Evolutionary conservation across 2,888 invertebrate genomes (phyloP), one percentile per base, ranked within the genome.

Genomic region (Lucinisca nassula): DNA sequence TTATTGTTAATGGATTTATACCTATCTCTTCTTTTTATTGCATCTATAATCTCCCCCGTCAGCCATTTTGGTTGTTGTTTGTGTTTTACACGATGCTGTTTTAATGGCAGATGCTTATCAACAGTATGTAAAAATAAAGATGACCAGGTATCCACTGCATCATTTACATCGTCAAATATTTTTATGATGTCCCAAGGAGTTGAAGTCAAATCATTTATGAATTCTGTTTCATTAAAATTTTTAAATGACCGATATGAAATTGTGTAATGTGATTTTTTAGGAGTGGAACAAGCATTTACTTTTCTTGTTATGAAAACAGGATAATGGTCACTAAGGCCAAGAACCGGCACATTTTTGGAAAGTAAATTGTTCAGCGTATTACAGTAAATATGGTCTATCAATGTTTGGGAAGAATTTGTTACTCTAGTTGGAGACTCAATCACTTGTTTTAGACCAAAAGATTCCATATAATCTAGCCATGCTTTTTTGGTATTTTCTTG

Each of bases 221-320:
- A 51, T 27, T 27, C 30, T n/a, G 49, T 27, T 17, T 75, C 32
- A 32, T 49, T 24, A 51, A 75, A 75, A 27, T 75, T 75, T 27
- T 75, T 75, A 21, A 75, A 75, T 14, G 75, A 75, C 51, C 51
- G 49, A n/a, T 49, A 61, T 61, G 30, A 61, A 27, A 61, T 61
- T 3, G 61, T 61, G 27, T 27, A 14, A 30, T 61, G 30, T 30
- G 32, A 38, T 24, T 49, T 75, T n/a, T n/a, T n/a, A 27, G 51
- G 32, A 30, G 35, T 21, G 49, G 32, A 21, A 30, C 8, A 55
- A n/a, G n/a, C n/a, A 61, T 61, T 61, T n/a, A 14, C 14, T 30
- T 75, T 75, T 0, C 75, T 24, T 27, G 55, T 35, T 1, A 51
- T 21, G 51, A 49, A 51, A 1, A 51, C 51, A 1, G 51, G 51